phyloP scores from a whole-genome alignment of 2,888 invertebrate species.

The Gryllus longicercus region DNA sequence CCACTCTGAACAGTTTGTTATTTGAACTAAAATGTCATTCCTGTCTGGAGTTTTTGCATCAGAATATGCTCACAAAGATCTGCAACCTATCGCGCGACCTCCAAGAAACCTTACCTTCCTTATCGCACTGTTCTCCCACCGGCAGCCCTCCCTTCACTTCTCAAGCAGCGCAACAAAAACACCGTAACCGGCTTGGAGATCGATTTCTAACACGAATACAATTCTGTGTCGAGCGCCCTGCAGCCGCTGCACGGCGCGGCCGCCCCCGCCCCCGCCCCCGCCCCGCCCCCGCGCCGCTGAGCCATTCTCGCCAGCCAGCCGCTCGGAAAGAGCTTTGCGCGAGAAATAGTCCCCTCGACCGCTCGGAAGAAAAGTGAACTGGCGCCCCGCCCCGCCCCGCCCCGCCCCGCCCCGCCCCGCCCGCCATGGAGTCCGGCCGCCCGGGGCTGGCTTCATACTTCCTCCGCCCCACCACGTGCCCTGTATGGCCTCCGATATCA shows the following conservation, averaged over 20 bases:
- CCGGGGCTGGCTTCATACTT: neutral
- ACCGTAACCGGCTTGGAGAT: no score
- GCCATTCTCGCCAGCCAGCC: neutral
- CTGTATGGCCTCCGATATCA: neutral
- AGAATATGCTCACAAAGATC: no score
- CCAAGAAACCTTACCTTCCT: no score
- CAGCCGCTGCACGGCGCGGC: neutral
- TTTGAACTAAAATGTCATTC: no score
- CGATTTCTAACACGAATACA: no score
- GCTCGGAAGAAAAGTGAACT: conserved; percentile 5
- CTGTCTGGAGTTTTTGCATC: no score
- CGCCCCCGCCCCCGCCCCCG: neutral
- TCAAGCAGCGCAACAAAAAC: no score
- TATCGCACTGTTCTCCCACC: no score
- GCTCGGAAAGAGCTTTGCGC: neutral
- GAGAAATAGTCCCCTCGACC: neutral
- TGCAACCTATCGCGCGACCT: no score
- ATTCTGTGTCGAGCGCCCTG: no score
- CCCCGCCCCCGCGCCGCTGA: neutral
- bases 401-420: neutral
- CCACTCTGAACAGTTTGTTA: no score
- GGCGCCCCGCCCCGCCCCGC: neutral
- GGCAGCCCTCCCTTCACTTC: no score
- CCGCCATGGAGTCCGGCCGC: neutral
- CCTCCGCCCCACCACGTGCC: neutral